Evolutionary conservation across 1,140 invertebrate genomes (phyloP), one percentile per base, ranked within the genome.

Genomic region (Drosophila novamexicana): DNA sequence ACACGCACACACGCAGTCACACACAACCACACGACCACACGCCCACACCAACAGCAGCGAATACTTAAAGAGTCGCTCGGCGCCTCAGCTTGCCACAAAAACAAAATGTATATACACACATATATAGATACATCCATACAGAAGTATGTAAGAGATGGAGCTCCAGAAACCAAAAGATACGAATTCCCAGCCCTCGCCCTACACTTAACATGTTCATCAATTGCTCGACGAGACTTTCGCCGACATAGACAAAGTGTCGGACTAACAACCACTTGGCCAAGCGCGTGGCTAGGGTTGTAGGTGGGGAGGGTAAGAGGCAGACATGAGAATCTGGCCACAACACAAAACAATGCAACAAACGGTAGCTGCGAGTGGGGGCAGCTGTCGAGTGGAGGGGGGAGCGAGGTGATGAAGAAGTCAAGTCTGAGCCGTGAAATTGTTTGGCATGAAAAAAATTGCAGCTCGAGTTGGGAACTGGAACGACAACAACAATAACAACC

Each of bases 131-230:
- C 22, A 29, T 29, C 4, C 22, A 34, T 53, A n/a, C 36, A 8
- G 3, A 18, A 14, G n/a, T 36, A 54, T 70, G 18, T 70, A 40
- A 63, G 81, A 78, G 76, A 72, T 36, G 62, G 66, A 66, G 78
- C 68, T 81, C 73, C 68, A 81, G 69, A 81, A 84, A 77, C 69
- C 58, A 71, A 77, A 61, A 37, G 39, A 44, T 69, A 67, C 77
- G 49, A 81, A 61, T 83, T 69, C 56, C 62, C 67, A 67, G 57
- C 50, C 64, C 82, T 83, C 47, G 61, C 72, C 61, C 78, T 83
- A 71, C 83, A 83, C 83, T 88, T 89, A 86, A 86, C 83, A 83
- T 83, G 84, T 86, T 86, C 83, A 86, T 86, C 83, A 89, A 86
- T 89, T 83, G 84, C 76, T 64, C 66, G 65, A 64, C 61, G 58